These are phyloP conservation scores for Patella depressa DNA, from an alignment of 2,888 invertebrate genomes.

Conservation along the genomic window DNA sequence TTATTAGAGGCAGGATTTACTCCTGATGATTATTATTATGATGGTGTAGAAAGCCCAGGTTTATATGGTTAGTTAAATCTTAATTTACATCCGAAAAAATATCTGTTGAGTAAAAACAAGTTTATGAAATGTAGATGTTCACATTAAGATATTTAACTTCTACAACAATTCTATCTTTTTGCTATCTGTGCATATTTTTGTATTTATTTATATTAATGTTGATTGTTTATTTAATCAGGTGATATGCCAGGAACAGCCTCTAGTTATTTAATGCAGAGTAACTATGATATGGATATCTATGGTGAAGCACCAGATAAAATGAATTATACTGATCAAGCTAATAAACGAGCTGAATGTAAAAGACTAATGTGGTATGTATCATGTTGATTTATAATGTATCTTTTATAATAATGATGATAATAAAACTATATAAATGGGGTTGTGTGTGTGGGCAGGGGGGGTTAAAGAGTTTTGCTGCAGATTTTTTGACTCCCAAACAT, in stretches of 20 bases:
- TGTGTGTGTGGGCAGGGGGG: background rate
- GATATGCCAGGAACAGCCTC: constrained; percentile 67
- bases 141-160: background rate
- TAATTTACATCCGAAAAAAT: background rate
- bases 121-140: background rate
- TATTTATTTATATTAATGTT: too few relatives aligned
- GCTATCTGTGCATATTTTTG: background rate
- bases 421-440: background rate
- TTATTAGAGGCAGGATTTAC: constrained; percentile 84
- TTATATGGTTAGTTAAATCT: constrained; percentile 38
- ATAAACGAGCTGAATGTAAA: constrained; percentile 85
- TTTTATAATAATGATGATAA: background rate
- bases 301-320: constrained; percentile 76
- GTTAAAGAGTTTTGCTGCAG: too few relatives aligned
- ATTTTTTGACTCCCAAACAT: background rate
- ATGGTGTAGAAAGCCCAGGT: constrained; percentile 62
- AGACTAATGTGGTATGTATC: constrained; percentile 80
- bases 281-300: constrained; percentile 71
- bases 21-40: constrained; percentile 78
- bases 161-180: background rate
- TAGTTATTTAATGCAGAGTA: constrained; percentile 69
- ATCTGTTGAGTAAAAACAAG: background rate
- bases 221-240: background rate
- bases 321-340: constrained; percentile 89
- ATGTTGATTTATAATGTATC: background rate